These are phyloP conservation scores for Macropodus opercularis DNA, from an alignment of 2,797 vertebrate species.

Conservation along the genomic window DNA sequence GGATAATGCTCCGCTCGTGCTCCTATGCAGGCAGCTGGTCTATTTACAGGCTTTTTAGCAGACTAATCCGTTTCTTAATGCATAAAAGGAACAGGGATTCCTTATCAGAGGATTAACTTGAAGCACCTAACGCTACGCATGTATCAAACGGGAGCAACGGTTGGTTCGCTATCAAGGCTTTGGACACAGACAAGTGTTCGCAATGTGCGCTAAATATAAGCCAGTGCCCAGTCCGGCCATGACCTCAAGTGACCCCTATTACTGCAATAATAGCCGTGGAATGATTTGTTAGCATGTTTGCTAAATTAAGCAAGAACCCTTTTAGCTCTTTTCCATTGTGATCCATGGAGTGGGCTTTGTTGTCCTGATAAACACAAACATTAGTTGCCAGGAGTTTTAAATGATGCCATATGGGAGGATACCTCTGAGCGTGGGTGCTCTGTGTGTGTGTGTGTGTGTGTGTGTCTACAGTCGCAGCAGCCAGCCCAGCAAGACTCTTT, in stretches of 20 bases:
- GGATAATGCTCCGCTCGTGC: constrained; percentile 29
- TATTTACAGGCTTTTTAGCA: constrained; percentile 55
- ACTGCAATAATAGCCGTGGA: constrained; percentile 55
- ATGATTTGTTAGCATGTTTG: constrained; percentile 59
- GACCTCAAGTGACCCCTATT: constrained; percentile 53
- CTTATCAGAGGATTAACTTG: constrained; percentile 66
- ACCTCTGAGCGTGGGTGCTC: constrained; percentile 12
- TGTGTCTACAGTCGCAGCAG: constrained; percentile 41
- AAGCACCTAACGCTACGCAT: constrained; percentile 41
- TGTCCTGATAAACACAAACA: constrained; percentile 73
- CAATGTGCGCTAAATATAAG: constrained; percentile 68
- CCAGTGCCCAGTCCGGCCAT: constrained; percentile 42
- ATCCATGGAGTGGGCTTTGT: constrained; percentile 61
- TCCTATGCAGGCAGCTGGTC: constrained; percentile 14
- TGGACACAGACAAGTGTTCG: constrained; percentile 49
- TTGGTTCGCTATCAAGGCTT: constrained; percentile 55
- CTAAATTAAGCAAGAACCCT: constrained; percentile 58
- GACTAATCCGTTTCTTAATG: constrained; percentile 61
- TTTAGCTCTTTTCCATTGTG: constrained; percentile 37
- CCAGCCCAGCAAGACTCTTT: constrained; percentile 63
- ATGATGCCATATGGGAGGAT: constrained; percentile 72
- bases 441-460: constrained; percentile 10
- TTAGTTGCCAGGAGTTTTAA: constrained; percentile 73
- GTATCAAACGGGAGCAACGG: constrained; percentile 49
- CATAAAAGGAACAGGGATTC: constrained; percentile 61